Conservation (phyloP, 2,888 invertebrate genomes). For the Eremobia ochroleuca region DNA sequence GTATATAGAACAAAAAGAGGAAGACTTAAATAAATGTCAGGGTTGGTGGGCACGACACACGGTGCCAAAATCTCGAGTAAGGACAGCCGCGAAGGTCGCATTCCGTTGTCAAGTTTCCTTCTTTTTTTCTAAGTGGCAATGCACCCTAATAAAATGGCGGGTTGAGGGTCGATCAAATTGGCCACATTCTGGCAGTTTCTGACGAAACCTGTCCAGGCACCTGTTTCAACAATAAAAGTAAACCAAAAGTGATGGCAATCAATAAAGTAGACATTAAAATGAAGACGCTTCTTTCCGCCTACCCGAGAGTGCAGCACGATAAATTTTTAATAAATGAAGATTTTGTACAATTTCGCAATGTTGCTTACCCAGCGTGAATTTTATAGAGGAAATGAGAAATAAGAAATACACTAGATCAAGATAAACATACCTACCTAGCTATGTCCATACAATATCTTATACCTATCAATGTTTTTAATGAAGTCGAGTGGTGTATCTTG, state of each 20-base stretch:
- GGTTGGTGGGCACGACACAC: slow-evolving; percentile 77
- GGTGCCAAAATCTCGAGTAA: slow-evolving; percentile 84
- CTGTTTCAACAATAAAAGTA: slow-evolving; percentile 49
- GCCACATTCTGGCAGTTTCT: slow-evolving; percentile 44
- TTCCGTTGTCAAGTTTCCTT: slow-evolving; percentile 73
- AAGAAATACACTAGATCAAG: background rate
- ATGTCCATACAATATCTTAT: background rate
- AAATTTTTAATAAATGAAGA: slow-evolving; percentile 4
- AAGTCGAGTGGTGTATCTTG: background rate
- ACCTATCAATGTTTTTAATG: background rate
- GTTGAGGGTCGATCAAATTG: slow-evolving; percentile 61
- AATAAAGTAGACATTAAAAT: slow-evolving; percentile 47
- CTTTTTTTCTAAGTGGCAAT: slow-evolving; percentile 75
- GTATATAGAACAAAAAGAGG: slow-evolving; percentile 69
- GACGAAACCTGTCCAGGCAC: slow-evolving; percentile 54
- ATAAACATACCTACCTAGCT: background rate
- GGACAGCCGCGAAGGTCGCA: slow-evolving; percentile 84
- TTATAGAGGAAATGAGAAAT: no score
- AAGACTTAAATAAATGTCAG: slow-evolving; percentile 79
- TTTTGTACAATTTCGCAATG: slow-evolving; percentile 9
- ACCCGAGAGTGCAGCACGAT: background rate
- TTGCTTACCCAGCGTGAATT: background rate
- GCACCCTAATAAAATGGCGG: slow-evolving; percentile 72
- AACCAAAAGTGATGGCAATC: slow-evolving; percentile 27
- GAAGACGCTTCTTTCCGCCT: slow-evolving; percentile 10